Evolutionary conservation across 2,113 vertebrate genomes (phyloP).

Genomic region (Pionites leucogaster): DNA sequence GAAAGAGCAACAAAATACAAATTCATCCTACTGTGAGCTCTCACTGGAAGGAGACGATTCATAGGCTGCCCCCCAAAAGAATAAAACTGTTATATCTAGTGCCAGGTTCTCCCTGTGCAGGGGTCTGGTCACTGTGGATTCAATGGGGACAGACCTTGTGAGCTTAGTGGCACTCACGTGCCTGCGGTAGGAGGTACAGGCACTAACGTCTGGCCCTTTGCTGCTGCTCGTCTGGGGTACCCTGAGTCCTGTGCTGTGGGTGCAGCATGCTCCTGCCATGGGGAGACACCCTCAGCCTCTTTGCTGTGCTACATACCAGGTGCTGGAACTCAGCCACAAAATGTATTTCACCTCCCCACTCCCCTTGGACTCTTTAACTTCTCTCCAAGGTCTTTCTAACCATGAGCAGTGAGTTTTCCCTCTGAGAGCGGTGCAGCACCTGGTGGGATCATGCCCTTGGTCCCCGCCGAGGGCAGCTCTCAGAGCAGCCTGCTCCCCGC

Average conservation of each 20-base stretch:
- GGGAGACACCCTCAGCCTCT: not conserved
- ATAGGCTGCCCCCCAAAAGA: rapidly evolving
- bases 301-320: rapidly evolving
- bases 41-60: not conserved
- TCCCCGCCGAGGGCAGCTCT: not conserved
- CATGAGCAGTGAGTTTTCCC: not conserved
- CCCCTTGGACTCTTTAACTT: not conserved
- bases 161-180: not conserved
- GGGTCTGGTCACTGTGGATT: not conserved
- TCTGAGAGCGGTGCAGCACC: rapidly evolving
- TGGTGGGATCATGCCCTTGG: not conserved
- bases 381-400: not conserved
- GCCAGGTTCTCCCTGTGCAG: not conserved
- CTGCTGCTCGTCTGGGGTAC: not conserved
- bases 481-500: not conserved
- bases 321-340: rapidly evolving
- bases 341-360: not conserved
- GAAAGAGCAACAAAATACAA: not conserved
- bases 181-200: not conserved
- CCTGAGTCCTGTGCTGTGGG: not conserved
- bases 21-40: not conserved
- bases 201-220: not conserved
- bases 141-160: rapidly evolving
- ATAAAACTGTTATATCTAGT: rapidly evolving
- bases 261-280: not conserved